Evolutionary conservation across 2,797 vertebrate species (phyloP).

Genomic region (Parauchenoglanis punctatus): DNA sequence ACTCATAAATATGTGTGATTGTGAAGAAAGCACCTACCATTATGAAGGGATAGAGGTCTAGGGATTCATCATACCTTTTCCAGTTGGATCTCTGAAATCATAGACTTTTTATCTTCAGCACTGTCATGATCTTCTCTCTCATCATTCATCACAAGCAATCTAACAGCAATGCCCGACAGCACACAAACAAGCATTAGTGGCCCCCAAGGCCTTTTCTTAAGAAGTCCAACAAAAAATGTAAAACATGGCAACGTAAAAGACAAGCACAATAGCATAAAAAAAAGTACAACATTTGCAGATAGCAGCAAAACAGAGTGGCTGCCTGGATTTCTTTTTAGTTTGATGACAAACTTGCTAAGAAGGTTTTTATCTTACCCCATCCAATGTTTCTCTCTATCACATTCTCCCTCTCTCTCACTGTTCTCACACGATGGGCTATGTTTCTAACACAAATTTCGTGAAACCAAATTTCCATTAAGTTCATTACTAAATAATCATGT

Average conservation of each 20-base stretch:
- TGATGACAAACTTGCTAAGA: constrained; percentile 13
- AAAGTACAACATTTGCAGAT: neutral
- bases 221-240: constrained; percentile 25
- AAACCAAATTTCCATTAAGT: constrained; percentile 51
- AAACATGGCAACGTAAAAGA: constrained; percentile 33
- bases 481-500: constrained; percentile 51
- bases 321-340: constrained; percentile 11
- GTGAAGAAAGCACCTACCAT: constrained; percentile 1
- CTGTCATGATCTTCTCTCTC: constrained; percentile 38
- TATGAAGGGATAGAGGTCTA: constrained; percentile 3
- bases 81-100: constrained; percentile 43
- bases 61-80: constrained; percentile 34
- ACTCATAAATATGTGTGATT: constrained; percentile 31
- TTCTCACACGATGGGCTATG: constrained; percentile 32
- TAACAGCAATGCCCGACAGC: constrained; percentile 41
- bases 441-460: constrained; percentile 43
- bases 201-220: constrained; percentile 26
- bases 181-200: constrained; percentile 47
- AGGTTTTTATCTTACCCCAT: constrained; percentile 23
- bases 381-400: neutral
- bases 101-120: neutral
- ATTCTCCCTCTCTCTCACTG: constrained; percentile 45
- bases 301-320: constrained; percentile 15
- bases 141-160: constrained; percentile 17
- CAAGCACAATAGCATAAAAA: neutral